phyloP scores from a whole-genome alignment of 2,888 invertebrate genomes.

The Meteorus colon region DNA sequence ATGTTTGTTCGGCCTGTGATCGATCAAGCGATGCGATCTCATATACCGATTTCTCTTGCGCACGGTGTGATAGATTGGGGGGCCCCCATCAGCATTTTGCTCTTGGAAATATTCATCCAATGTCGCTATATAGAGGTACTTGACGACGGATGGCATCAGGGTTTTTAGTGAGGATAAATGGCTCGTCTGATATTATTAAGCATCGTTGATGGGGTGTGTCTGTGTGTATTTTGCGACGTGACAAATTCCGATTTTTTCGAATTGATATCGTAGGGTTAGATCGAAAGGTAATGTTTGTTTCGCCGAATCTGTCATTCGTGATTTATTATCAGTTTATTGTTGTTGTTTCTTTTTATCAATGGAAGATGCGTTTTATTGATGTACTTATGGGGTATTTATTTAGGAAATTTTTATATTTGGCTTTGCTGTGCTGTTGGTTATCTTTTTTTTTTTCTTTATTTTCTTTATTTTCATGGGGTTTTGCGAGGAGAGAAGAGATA shows the following conservation, averaged over 20 bases:
- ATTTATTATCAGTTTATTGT: neutral
- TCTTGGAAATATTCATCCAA: conserved; percentile 13
- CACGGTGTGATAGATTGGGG: conserved; percentile 58
- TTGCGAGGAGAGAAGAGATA: too few relatives aligned
- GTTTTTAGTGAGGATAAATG: conserved; percentile 10
- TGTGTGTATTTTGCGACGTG: neutral
- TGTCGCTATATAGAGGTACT: conserved; percentile 2
- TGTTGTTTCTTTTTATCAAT: neutral
- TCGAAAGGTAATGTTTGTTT: neutral
- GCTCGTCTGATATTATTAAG: conserved; percentile 5
- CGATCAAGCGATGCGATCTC: conserved; percentile 49
- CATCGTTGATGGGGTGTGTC: neutral
- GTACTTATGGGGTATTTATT: neutral
- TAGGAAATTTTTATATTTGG: neutral
- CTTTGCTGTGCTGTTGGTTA: too few relatives aligned
- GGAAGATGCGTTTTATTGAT: neutral
- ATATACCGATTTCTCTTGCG: conserved; percentile 42
- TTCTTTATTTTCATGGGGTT: too few relatives aligned
- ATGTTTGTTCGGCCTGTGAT: conserved; percentile 45
- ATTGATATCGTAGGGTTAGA: neutral
- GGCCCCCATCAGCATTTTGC: conserved; percentile 15
- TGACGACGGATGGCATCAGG: conserved; percentile 13
- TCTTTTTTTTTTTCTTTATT: neutral
- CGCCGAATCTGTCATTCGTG: neutral
- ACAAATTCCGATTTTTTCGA: conserved; percentile 10